phyloP scores from a whole-genome alignment of 1,140 invertebrate genomes.

The Lasaia peninsularis region DNA sequence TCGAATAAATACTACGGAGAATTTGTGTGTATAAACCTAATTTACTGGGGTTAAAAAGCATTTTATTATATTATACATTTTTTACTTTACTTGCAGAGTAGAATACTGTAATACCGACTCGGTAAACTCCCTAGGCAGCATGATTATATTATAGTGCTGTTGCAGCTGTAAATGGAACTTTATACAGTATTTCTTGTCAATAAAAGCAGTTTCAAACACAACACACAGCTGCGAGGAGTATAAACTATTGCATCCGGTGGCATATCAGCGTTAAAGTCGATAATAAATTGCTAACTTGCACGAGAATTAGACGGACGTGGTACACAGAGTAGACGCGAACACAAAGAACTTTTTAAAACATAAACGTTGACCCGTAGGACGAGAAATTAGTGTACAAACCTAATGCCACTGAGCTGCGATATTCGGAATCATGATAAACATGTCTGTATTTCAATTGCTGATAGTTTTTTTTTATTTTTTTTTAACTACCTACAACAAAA shows the following conservation, averaged over 20 bases:
- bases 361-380: too few species aligned
- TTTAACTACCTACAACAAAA: too few species aligned
- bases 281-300: constrained; percentile 49
- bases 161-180: constrained; percentile 9
- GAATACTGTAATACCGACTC: not conserved
- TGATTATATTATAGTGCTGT: constrained; percentile 9
- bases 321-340: constrained; percentile 13
- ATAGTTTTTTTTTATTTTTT: too few species aligned
- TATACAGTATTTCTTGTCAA: constrained; percentile 3
- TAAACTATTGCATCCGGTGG: constrained; percentile 42
- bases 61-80: too few species aligned
- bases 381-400: not conserved
- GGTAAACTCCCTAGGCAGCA: not conserved
- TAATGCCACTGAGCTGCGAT: too few species aligned
- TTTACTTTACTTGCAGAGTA: not conserved
- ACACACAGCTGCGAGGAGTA: constrained; percentile 38
- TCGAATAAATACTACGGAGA: too few species aligned
- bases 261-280: constrained; percentile 39
- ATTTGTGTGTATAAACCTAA: too few species aligned
- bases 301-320: constrained; percentile 36
- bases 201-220: constrained; percentile 17
- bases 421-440: too few species aligned
- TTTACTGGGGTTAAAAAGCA: too few species aligned
- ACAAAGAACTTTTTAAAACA: not conserved
- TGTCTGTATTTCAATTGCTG: too few species aligned